Evolutionary conservation across 1,140 invertebrate species (phyloP).

Genomic region (Eriocheir sinensis): DNA sequence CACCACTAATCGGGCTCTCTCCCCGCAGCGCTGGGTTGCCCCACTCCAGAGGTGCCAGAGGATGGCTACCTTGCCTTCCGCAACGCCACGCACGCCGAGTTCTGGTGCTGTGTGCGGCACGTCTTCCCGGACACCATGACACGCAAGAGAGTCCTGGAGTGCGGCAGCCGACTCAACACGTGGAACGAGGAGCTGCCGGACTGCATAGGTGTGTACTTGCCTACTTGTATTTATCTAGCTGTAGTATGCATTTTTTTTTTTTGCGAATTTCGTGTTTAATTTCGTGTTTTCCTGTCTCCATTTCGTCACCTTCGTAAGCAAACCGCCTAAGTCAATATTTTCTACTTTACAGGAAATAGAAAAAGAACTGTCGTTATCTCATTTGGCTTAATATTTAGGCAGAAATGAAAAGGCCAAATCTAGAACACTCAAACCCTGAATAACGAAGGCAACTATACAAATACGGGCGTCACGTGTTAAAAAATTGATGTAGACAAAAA

Average conservation of each 20-base stretch:
- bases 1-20: background rate
- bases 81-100: slow-evolving; percentile 84
- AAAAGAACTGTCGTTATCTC: background rate
- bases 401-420: too few relatives aligned
- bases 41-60: slow-evolving; percentile 81
- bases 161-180: slow-evolving; percentile 83
- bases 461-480: too few relatives aligned
- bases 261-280: background rate
- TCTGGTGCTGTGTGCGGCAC: slow-evolving; percentile 85
- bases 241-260: background rate
- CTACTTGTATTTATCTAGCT: background rate
- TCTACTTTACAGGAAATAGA: too few relatives aligned
- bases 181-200: slow-evolving; percentile 85
- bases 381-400: background rate
- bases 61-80: slow-evolving; percentile 85
- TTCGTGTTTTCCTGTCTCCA: too few relatives aligned
- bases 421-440: too few relatives aligned
- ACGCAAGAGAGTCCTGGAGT: slow-evolving; percentile 83
- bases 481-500: too few relatives aligned
- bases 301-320: too few relatives aligned
- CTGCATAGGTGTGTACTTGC: slow-evolving; percentile 84
- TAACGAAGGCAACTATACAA: too few relatives aligned
- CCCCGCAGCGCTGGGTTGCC: slow-evolving; percentile 56
- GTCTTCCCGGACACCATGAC: slow-evolving; percentile 84
- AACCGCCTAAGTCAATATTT: too few relatives aligned